phyloP scores from a whole-genome alignment of 2,797 vertebrate species.

The Rhyacichthys aspro region DNA sequence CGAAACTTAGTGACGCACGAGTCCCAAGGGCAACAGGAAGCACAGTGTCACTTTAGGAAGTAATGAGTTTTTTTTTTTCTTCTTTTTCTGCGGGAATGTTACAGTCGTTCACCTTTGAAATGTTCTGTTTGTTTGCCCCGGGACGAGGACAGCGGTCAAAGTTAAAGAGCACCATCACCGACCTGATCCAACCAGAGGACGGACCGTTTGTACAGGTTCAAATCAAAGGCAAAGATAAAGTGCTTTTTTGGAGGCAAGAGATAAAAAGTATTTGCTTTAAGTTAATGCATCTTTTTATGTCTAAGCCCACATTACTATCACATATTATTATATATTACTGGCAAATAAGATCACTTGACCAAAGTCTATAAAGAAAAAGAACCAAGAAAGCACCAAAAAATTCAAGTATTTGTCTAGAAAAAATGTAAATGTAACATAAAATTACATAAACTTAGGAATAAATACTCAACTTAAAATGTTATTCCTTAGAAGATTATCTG shows the following conservation, averaged over 20 bases:
- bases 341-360: too few relatives aligned
- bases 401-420: too few relatives aligned
- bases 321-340: too few relatives aligned
- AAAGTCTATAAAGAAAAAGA: too few relatives aligned
- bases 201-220: slow-evolving; percentile 42
- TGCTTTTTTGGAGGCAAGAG: too few relatives aligned
- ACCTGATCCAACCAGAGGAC: slow-evolving; percentile 26
- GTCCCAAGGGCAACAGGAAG: slow-evolving; percentile 61
- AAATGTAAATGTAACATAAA: too few relatives aligned
- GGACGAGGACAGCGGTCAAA: slow-evolving; percentile 55
- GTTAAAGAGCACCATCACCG: slow-evolving; percentile 33
- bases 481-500: too few relatives aligned
- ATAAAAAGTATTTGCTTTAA: background rate
- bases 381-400: too few relatives aligned
- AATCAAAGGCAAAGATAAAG: slow-evolving; percentile 41
- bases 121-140: slow-evolving; percentile 46
- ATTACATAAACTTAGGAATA: too few relatives aligned
- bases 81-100: slow-evolving; percentile 16
- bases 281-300: too few relatives aligned
- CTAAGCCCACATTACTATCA: too few relatives aligned
- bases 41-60: slow-evolving; percentile 53
- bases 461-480: too few relatives aligned
- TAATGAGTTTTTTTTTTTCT: slow-evolving; percentile 32
- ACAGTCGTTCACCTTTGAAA: slow-evolving; percentile 51
- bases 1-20: slow-evolving; percentile 53